Percentiles rank a stretch among this genome's conserved stretches.
phyloP scores from a whole-genome alignment of 2,888 invertebrate genomes.

The Hypena proboscidalis region DNA sequence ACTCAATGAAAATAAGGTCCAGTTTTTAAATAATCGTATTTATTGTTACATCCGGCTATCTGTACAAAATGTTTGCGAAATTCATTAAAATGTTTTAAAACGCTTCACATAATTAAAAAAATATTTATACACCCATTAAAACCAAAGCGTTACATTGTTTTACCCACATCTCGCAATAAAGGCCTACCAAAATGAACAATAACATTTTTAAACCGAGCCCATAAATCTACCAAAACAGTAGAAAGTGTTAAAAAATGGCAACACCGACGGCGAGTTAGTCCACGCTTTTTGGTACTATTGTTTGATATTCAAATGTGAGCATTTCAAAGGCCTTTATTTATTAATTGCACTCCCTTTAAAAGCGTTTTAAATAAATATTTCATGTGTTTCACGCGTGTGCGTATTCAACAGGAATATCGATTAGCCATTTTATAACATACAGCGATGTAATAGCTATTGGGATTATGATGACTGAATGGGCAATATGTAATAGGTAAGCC shows the following conservation, averaged over 20 bases:
- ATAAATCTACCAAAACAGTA: slow-evolving; percentile 40
- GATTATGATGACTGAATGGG: too few species aligned
- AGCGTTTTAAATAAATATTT: slow-evolving; percentile 23
- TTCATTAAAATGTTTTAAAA: slow-evolving; percentile 19
- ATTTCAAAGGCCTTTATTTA: slow-evolving; percentile 42
- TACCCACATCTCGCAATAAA: slow-evolving; percentile 33
- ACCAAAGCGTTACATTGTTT: slow-evolving; percentile 39
- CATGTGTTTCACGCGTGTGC: slow-evolving; percentile 8
- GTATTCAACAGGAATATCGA: background rate
- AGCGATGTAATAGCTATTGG: too few species aligned
- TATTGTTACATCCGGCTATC: too few species aligned
- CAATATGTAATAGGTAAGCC: too few species aligned
- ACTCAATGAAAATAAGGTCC: background rate
- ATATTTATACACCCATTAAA: slow-evolving; percentile 38
- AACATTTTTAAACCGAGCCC: slow-evolving; percentile 28
- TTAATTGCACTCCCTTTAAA: slow-evolving; percentile 35
- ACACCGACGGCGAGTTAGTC: slow-evolving; percentile 18
- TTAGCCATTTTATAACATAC: background rate
- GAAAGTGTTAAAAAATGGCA: slow-evolving; percentile 43
- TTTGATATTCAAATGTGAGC: slow-evolving; percentile 54
- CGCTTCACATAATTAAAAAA: slow-evolving; percentile 30
- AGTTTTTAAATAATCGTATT: too few species aligned
- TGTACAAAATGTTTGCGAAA: slow-evolving; percentile 6
- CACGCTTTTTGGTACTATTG: slow-evolving; percentile 29
- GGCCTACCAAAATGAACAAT: slow-evolving; percentile 29